Base-by-base conservation (phyloP, 2,888 invertebrate genomes). In the Cryptus viduatorius region DNA sequence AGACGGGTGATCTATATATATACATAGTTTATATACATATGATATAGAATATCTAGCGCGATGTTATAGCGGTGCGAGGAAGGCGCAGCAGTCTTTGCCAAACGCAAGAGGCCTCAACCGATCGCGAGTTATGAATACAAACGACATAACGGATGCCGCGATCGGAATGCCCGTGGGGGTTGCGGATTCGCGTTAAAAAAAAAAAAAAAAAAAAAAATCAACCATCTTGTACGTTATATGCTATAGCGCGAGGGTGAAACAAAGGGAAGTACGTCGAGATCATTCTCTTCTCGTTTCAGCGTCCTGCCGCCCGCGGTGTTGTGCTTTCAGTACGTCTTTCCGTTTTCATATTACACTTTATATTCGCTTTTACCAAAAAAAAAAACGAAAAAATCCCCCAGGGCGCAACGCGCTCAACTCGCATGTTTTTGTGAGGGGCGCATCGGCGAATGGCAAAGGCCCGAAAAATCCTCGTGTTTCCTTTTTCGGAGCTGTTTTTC, bases 71-170 rank as follows among this genome's bases (percentile, higher is more conserved):
- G 53, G n/a, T 1, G 29, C 8, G 14, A 53, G 48, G 53, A 64
- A 59, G 53, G 46, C 3, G 56, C 42, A 67, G 75, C n/a, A 53
- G 50, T 46, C 59, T 64, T 79, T 76, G 29, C 56, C 16, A 44
- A 75, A 71, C 65, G 69, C 56, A 78, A 50, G 78, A 68, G 69
- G 64, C 68, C 48, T 78, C 53, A 29, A 48, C 29, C 44, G 77
- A 64, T 77, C 76, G 42, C 73, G 53, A 75, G 73, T 73, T 73
- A 69, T 84, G 82, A 84, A 84, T 84, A 84, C 84, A 81, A 84
- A 84, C 48, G 78, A 73, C 64, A 53, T 56, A 46, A 8, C 61
- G 48, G 24, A n/a, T 29, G 29, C 68, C 10, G 24, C 48, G 48
- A 73, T 75, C 71, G 64, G 56, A 56, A 68, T 16, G 78, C 65